Evolutionary conservation across 2,113 vertebrate species (phyloP).

Genomic region (Alaudala cheleensis): DNA sequence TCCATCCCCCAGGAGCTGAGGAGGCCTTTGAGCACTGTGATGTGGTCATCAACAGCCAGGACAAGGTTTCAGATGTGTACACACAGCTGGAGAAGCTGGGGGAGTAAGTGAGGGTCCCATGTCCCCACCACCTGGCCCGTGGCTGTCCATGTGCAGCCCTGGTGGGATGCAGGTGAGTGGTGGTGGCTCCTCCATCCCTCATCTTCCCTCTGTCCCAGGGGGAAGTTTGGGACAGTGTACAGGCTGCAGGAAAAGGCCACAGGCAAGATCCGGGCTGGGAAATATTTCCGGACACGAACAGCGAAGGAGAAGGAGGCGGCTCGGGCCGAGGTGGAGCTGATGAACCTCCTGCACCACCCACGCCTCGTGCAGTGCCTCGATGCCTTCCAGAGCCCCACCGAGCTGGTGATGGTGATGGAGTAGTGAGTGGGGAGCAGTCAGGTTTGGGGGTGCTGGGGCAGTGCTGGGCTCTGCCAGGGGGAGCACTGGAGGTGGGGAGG

Average conservation of each 20-base stretch:
- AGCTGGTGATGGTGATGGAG: slow-evolving; percentile 87
- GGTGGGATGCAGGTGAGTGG: not conserved
- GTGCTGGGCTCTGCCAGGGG: not conserved
- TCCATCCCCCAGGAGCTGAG: slow-evolving; percentile 20
- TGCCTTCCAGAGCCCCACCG: slow-evolving; percentile 72
- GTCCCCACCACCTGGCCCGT: rapidly evolving
- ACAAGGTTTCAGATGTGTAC: slow-evolving; percentile 77
- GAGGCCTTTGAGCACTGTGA: slow-evolving; percentile 35
- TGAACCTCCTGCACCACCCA: slow-evolving; percentile 83
- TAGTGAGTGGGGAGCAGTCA: slow-evolving; percentile 74
- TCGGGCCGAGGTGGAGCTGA: slow-evolving; percentile 79
- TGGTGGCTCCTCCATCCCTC: not conserved
- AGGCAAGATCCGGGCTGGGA: slow-evolving; percentile 77
- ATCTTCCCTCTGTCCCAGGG: slow-evolving; percentile 51
- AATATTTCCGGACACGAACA: slow-evolving; percentile 76
- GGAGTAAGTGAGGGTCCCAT: slow-evolving; percentile 69
- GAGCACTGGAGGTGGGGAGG: not conserved
- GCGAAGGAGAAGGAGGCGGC: slow-evolving; percentile 74
- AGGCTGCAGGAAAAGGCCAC: slow-evolving; percentile 79
- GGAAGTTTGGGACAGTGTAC: slow-evolving; percentile 84
- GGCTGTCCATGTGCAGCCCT: rapidly evolving
- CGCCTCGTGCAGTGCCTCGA: slow-evolving; percentile 84
- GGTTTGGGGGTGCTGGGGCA: not conserved
- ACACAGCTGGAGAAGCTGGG: slow-evolving; percentile 81
- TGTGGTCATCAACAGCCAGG: slow-evolving; percentile 70